phyloP scores from a whole-genome alignment of 2,113 vertebrate species.

The Lonchura striata region DNA sequence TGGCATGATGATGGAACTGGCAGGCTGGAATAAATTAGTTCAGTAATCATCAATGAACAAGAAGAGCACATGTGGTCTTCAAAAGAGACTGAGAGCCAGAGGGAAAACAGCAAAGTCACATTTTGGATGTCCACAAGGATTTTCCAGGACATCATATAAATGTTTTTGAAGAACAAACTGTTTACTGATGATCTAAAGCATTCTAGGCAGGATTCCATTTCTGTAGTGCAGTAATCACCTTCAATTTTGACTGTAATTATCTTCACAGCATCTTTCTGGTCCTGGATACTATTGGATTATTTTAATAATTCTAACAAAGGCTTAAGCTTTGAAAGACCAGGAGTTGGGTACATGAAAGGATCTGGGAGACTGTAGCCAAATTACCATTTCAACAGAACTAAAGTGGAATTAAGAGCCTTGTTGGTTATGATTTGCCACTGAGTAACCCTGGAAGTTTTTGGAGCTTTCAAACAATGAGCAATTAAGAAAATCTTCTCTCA shows the following conservation, averaged over 20 bases:
- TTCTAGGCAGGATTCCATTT: neutral
- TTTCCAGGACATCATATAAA: neutral
- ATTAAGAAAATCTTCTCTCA: neutral
- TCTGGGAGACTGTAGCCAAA: neutral
- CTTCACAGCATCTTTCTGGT: neutral
- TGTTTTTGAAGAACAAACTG: neutral
- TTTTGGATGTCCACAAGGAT: neutral
- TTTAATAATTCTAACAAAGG: neutral
- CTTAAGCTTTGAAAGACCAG: neutral
- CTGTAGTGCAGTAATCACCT: neutral
- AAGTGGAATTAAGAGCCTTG: neutral
- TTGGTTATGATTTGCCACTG: neutral
- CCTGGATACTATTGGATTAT: neutral
- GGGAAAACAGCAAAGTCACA: neutral
- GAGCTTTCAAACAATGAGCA: neutral
- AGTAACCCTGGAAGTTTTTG: neutral
- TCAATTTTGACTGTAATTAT: neutral
- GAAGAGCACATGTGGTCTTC: neutral
- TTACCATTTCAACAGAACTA: neutral
- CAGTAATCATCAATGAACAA: neutral
- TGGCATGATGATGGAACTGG: neutral
- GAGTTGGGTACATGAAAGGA: neutral
- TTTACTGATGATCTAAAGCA: neutral
- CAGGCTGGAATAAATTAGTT: neutral
- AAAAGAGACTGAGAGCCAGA: neutral